Evolutionary conservation across 2,113 vertebrate species (phyloP), one percentile per base, ranked within the genome.

Genomic region (Hemiscyllium ocellatum): DNA sequence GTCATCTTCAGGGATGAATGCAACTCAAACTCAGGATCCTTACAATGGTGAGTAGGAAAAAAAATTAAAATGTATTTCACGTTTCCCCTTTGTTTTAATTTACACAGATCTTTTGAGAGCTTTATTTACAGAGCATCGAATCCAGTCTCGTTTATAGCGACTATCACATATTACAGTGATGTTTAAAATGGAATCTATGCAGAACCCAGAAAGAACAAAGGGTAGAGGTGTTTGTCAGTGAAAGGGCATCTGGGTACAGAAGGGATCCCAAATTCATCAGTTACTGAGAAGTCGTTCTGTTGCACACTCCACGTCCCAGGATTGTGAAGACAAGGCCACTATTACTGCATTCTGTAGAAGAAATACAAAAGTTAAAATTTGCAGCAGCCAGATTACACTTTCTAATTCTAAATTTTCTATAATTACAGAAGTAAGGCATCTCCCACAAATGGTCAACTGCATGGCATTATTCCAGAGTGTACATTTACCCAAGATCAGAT

Each of bases 321-420:
- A 99, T 98, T 99, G 99, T 97, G 99, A 99, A 97, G 99, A 99
- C 98, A 99, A 98, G 97, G 99, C 99, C 96, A 99, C 99, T 99
- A 99, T 99, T 98, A 99, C 99, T 97, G 99, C 98, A 96, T 99
- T 99, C 99, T 99, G 98, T 95, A 96, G 93, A 26, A 95, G 97
- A 85, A 97, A 97, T 96, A 97, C 80, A 96, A 96, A 96, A 78
- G 52, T 95, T 42, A 95, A 76, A 95, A 95, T 42, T 3, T 50
- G 94, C 1, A 69, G n/a, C 12, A 47, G 65, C 65, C 42, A 47
- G 20, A 70, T 70, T 22, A 69, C 61, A 70, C 69, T 70, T 94
- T 69, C 65, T 89, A 47, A 47, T 87, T 89, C 26, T 72, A 91
- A 72, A 29, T 12, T n/a, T 47, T 26, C 1, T 52, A 52, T 76